Base-by-base conservation (phyloP, 2,888 invertebrate genomes). In the Trypoxylon attenuatum region DNA sequence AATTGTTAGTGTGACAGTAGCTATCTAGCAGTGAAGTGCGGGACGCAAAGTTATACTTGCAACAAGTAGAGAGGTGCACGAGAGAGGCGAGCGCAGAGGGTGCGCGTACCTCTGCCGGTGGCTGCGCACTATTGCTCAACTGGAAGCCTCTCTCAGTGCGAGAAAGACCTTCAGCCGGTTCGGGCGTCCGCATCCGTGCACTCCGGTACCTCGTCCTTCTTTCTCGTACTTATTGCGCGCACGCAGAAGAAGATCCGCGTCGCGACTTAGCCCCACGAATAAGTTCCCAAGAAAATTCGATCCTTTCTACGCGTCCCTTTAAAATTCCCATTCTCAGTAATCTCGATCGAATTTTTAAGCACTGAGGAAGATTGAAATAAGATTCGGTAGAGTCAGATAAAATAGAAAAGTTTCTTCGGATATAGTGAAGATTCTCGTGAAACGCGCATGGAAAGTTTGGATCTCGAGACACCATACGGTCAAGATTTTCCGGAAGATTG, bases 151-250 rank as follows among this genome's bases (percentile, higher is more conserved):
- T 60, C 59, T 79, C 83, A 83, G 83, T 83, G 70, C 76, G 67
- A 77, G 78, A 79, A 79, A 80, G 72, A 82, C 83, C 74, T 80
- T 83, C 82, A 75, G 64, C 70, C 82, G 72, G 81, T 71, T 77
- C 83, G 82, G 82, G 59, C 68, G 76, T 70, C 47, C 57, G 60
- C 33, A 62, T 72, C 59, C 53, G 67, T 66, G 73, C 39, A 55
- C 52, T 43, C 62, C 38, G 56, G 51, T n/a, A n/a, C 10, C 33
- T 27, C 46, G 60, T 69, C 27, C 39, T 58, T 54, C 47, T 16
- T 51, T 19, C 50, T 25, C 52, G 18, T 38, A 46, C 47, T 5
- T n/a, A n/a, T 6, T 0, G 4, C 33, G 13, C 8, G 33, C 13
- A 5, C 25, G 25, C 25, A 25, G 25, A 13, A 33, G 13, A 33